phyloP scores from a whole-genome alignment of 2,888 invertebrate species.

The Nemurella pictetii region DNA sequence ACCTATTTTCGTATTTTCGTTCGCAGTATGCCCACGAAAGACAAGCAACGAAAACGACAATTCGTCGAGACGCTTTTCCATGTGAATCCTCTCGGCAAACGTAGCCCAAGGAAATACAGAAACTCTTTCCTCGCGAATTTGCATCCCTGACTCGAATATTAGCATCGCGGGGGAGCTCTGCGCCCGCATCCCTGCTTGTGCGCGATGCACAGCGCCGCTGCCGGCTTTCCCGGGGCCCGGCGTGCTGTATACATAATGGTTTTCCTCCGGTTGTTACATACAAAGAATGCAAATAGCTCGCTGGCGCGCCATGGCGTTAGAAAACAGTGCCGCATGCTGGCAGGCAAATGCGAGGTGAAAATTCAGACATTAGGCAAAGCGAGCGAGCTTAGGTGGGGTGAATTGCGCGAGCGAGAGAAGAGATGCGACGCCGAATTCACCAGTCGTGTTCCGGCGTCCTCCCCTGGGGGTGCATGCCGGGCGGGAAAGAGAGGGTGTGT shows the following conservation, averaged over 20 bases:
- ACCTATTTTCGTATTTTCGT: too few species aligned
- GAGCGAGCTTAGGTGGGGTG: neutral
- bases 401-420: neutral
- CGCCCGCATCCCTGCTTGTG: neutral
- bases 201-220: neutral
- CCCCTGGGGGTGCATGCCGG: constrained; percentile 18
- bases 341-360: neutral
- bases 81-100: neutral
- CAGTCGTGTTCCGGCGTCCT: constrained; percentile 37
- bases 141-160: neutral
- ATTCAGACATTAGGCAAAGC: neutral
- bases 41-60: neutral
- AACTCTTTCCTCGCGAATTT: neutral
- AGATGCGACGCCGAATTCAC: constrained; percentile 31
- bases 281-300: constrained; percentile 24
- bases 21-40: too few species aligned
- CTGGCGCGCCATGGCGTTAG: neutral
- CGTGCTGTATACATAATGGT: constrained; percentile 3
- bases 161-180: too few species aligned
- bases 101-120: neutral
- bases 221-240: neutral
- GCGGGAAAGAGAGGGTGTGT: constrained; percentile 19
- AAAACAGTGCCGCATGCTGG: neutral
- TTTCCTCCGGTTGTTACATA: constrained; percentile 16
- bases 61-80: neutral